Conservation (phyloP, 2,888 invertebrate genomes). For the Trachelus troglodyta region DNA sequence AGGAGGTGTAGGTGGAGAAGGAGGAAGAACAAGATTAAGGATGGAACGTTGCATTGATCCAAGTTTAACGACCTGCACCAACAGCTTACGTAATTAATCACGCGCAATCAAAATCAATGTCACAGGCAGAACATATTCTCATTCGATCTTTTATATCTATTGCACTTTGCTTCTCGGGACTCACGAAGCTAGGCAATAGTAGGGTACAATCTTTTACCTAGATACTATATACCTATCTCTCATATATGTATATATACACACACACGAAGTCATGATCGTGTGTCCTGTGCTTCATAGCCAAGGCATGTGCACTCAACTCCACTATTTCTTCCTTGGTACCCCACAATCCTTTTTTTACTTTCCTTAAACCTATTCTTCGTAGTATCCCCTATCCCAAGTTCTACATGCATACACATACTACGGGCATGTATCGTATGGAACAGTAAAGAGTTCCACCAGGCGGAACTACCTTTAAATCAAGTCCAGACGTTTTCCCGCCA, state of each 20-base stretch:
- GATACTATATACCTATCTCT: neutral
- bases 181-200: neutral
- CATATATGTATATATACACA: no score
- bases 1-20: constrained; percentile 2
- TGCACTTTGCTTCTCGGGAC: neutral
- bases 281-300: neutral
- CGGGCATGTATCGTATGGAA: neutral
- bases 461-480: constrained; percentile 41
- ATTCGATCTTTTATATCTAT: neutral
- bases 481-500: constrained; percentile 31
- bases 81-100: neutral
- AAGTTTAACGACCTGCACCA: neutral
- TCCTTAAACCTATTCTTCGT: constrained; percentile 10
- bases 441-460: constrained; percentile 31
- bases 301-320: constrained; percentile 6
- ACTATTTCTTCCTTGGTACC: constrained; percentile 39
- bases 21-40: neutral
- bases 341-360: constrained; percentile 19
- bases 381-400: neutral
- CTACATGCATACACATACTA: neutral
- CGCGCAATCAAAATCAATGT: neutral
- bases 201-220: neutral
- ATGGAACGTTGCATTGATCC: neutral
- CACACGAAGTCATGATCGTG: neutral
- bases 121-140: neutral